Evolutionary conservation across 35 echinoderm and acorn worm genomes (phyloP), one percentile per base, ranked within the genome.

Genomic region (Diadema setosum): DNA sequence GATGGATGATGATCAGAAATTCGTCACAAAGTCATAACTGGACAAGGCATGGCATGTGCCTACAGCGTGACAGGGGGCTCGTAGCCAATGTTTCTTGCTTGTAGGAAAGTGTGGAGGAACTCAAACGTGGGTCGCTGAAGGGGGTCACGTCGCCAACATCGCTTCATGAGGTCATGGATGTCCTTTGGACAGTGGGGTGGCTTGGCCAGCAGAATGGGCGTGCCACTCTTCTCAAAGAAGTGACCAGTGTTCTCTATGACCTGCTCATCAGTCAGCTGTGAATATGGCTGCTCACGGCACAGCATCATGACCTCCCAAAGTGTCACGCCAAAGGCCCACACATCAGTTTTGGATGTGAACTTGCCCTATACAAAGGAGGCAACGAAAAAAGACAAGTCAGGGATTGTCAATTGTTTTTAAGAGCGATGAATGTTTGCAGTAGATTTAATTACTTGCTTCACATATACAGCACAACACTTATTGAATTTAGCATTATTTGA

Each of bases 241-340:
- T 98, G 84, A 7, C 96, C 96, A 1, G 87, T 98, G 82, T 98
- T 98, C 57, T 98, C 93, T 17, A 98, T 98, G 69, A 98, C 96
- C 21, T 87, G 75, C 70, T 98, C 92, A 27, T 98, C 96, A 3
- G 64, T 86, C 39, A 98, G 85, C 34, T 91, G 25, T 3, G 85
- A 87, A 86, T 94, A 94, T 0, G 96, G 96, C 74, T 98, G 96
- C 42, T 92, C 85, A 26, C 87, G 86, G 55, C 92, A 94, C 25
- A 98, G 86, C 20, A 86, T 91, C 88, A 98, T 91, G 29, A 98
- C 93, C 86, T 98, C 96, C 96, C 96, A 98, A 16, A 98, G 86
- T 26, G 96, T 98, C 4, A 98, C 89, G 33, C 92, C 96, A 87
- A 92, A 98, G 17, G 96, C 96, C 96, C 96, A 98, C 14, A 98